A percentile compares a stretch with the other conserved stretches of the same genome.
phyloP scores from a whole-genome alignment of 92 coral and sea anemone genomes.

The Isaurus tuberculatus region DNA sequence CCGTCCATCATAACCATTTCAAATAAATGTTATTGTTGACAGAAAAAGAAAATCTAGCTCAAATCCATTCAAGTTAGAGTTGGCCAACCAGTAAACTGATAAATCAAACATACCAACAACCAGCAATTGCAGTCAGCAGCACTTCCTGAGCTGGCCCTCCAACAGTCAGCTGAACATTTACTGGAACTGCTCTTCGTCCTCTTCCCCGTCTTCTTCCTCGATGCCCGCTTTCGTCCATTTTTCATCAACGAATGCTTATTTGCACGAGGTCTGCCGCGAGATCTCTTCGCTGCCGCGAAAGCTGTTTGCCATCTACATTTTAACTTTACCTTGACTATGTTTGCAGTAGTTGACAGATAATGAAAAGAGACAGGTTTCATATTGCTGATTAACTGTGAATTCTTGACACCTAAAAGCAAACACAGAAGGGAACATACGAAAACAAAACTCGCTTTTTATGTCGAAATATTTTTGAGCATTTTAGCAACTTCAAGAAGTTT shows the following conservation, averaged over 20 bases:
- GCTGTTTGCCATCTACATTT: slow-evolving; percentile 9
- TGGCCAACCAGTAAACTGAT: slow-evolving; percentile 31
- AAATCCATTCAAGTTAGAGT: slow-evolving; percentile 23
- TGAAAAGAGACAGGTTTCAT: slow-evolving; percentile 27
- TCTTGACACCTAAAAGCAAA: slow-evolving; percentile 34
- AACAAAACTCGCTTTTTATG: too few relatives aligned
- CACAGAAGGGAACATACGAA: slow-evolving; percentile 21
- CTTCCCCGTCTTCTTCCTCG: slow-evolving; percentile 26
- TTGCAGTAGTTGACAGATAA: slow-evolving; percentile 16
- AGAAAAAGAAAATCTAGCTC: slow-evolving; percentile 10
- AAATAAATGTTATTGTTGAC: slow-evolving; percentile 11
- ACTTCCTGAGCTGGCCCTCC: slow-evolving; percentile 21
- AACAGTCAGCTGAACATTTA: slow-evolving; percentile 32
- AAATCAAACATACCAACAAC: slow-evolving; percentile 31
- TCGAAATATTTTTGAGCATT: too few relatives aligned
- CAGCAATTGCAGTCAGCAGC: slow-evolving; percentile 31
- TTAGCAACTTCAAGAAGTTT: too few relatives aligned
- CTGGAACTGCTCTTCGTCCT: slow-evolving; percentile 37
- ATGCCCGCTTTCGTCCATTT: slow-evolving; percentile 24
- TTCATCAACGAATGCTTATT: slow-evolving; percentile 22
- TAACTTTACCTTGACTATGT: slow-evolving; percentile 13
- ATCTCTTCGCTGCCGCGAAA: slow-evolving; percentile 5
- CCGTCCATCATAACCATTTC: slow-evolving; percentile 11
- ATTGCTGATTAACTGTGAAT: slow-evolving; percentile 11
- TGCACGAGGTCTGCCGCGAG: slow-evolving; percentile 18